Percentiles rank a stretch among this genome's conserved stretches.
Conservation (phyloP, 2,113 vertebrate species). For the Cathartes aura region DNA sequence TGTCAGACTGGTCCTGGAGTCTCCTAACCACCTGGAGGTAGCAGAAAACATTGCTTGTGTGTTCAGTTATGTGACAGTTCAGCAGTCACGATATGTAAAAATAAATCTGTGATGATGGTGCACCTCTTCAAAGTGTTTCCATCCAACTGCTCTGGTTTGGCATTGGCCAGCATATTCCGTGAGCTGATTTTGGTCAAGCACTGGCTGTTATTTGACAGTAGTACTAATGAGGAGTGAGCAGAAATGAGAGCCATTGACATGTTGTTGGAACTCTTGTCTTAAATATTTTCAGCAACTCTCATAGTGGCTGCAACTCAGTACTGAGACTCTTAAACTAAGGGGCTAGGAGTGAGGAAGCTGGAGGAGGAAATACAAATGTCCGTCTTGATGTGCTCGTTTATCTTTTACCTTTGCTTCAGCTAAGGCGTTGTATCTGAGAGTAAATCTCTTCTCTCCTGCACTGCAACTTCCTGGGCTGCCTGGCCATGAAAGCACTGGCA, state of each 20-base stretch:
- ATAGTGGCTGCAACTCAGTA: not conserved
- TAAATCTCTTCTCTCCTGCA: not conserved
- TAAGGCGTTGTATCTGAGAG: not conserved
- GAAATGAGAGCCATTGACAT: conserved; percentile 31
- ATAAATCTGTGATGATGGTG: conserved; percentile 49
- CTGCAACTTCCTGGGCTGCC: not conserved
- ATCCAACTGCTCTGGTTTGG: conserved; percentile 41
- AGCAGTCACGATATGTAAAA: conserved; percentile 40
- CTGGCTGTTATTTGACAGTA: conserved; percentile 46
- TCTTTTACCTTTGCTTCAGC: not conserved
- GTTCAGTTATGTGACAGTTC: conserved; percentile 36
- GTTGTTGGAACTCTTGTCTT: conserved; percentile 31
- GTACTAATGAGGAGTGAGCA: conserved; percentile 52
- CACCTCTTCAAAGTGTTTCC: conserved; percentile 56
- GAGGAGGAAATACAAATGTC: not conserved
- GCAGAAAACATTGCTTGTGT: conserved; percentile 43
- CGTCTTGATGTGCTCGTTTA: not conserved
- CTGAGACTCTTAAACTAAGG: not conserved
- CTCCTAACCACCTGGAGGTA: conserved; percentile 46
- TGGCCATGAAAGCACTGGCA: not conserved
- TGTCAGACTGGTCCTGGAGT: not conserved
- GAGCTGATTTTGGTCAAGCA: conserved; percentile 47
- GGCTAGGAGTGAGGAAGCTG: not conserved
- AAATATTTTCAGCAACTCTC: conserved; percentile 1
- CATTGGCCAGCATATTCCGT: conserved; percentile 26